Conservation (phyloP, 2,113 vertebrate species). For the Chamaetylas fuelleborni region DNA sequence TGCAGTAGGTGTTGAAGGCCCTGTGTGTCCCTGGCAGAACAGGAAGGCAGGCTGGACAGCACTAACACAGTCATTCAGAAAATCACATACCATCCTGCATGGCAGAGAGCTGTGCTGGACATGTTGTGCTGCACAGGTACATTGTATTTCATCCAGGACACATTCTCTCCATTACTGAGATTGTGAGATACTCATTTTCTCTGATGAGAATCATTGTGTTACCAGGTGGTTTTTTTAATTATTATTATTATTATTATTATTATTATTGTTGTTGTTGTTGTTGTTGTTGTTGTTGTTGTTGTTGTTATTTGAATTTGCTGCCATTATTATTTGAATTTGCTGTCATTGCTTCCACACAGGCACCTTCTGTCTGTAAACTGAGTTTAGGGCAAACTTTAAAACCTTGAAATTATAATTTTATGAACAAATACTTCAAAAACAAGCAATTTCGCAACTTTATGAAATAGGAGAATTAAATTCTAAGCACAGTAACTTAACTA, state of each 20-base stretch:
- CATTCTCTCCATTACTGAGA: background rate
- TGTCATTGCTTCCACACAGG: background rate
- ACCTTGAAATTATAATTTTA: background rate
- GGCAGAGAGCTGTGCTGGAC: background rate
- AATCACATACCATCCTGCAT: accelerated
- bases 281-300: background rate
- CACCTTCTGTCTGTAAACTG: background rate
- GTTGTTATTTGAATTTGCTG: background rate
- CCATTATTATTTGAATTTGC: background rate
- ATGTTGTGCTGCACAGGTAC: background rate
- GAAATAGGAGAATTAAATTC: background rate
- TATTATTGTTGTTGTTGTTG: background rate
- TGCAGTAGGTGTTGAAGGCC: background rate
- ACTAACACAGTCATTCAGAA: background rate
- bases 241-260: background rate
- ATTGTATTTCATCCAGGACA: background rate
- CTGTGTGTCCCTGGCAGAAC: background rate
- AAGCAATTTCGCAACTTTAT: background rate
- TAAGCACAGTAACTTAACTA: background rate
- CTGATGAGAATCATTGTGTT: background rate
- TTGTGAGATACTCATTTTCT: background rate
- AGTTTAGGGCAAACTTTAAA: background rate
- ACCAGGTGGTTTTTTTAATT: background rate
- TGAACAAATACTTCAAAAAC: background rate
- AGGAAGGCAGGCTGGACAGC: background rate